Evolutionary conservation across 2,113 vertebrate genomes (phyloP).

Genomic region (Pedetes capensis): DNA sequence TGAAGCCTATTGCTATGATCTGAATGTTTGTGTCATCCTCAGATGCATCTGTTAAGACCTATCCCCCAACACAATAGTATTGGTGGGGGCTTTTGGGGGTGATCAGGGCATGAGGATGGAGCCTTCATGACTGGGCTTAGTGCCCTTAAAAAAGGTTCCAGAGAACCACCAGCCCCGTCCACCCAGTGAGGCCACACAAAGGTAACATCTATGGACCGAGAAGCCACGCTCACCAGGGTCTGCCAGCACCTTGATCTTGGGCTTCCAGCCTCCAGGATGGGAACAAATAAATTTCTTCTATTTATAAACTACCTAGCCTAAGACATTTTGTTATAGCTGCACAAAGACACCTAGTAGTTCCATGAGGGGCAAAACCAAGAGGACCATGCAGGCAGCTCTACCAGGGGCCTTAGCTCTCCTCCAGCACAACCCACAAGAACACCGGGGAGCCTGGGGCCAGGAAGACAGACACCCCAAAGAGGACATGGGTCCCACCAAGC

Average conservation of each 20-base stretch:
- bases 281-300: no score
- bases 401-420: not conserved
- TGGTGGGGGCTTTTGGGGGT: not conserved
- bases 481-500: fast-evolving
- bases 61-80: not conserved
- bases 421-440: not conserved
- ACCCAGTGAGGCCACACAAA: not conserved
- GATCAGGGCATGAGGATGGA: not conserved
- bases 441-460: not conserved
- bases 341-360: not conserved
- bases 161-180: not conserved
- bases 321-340: not conserved
- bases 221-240: not conserved
- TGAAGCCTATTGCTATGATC: not conserved
- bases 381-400: not conserved
- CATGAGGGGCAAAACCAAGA: not conserved
- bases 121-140: not conserved
- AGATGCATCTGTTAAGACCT: not conserved
- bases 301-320: not conserved
- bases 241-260: not conserved
- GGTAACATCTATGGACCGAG: not conserved
- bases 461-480: fast-evolving
- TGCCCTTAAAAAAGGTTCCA: not conserved
- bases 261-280: not conserved
- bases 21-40: not conserved